Conservation (phyloP, 2,113 vertebrate genomes). For the Sigmodon hispidus region DNA sequence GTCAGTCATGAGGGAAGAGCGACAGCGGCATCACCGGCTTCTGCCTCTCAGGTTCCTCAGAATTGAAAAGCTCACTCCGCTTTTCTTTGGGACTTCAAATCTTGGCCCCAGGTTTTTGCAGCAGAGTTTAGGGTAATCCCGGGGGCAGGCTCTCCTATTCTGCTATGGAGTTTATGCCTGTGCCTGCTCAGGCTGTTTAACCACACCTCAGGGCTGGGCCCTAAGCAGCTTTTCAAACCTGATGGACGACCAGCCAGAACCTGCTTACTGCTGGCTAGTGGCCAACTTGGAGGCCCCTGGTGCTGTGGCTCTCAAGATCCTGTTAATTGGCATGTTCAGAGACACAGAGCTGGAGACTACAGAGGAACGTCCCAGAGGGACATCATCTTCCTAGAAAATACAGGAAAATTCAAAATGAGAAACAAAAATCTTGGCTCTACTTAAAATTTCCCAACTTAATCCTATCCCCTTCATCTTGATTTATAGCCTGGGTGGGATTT, state of each 20-base stretch:
- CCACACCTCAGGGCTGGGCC: constrained; percentile 57
- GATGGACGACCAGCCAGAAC: constrained; percentile 47
- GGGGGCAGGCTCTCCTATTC: background rate
- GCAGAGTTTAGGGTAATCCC: background rate
- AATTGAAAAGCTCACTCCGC: background rate
- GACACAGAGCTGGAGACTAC: background rate
- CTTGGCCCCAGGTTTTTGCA: background rate
- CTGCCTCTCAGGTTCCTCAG: background rate
- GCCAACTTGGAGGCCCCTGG: constrained; percentile 26
- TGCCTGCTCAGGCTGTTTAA: constrained; percentile 16
- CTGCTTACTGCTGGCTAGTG: constrained; percentile 40
- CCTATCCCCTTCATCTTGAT: background rate
- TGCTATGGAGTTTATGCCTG: background rate
- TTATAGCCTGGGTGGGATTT: background rate
- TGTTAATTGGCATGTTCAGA: background rate
- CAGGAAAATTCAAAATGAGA: constrained; percentile 8
- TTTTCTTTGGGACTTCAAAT: background rate
- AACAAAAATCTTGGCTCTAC: constrained; percentile 2
- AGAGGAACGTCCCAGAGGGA: background rate
- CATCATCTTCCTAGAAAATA: background rate
- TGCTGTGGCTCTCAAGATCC: background rate
- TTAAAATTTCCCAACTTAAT: background rate
- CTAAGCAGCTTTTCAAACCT: constrained; percentile 56
- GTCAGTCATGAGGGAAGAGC: background rate
- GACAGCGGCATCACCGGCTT: background rate